Evolutionary conservation across 1,140 invertebrate genomes (phyloP).

Genomic region (Pogonomyrmex californicus): DNA sequence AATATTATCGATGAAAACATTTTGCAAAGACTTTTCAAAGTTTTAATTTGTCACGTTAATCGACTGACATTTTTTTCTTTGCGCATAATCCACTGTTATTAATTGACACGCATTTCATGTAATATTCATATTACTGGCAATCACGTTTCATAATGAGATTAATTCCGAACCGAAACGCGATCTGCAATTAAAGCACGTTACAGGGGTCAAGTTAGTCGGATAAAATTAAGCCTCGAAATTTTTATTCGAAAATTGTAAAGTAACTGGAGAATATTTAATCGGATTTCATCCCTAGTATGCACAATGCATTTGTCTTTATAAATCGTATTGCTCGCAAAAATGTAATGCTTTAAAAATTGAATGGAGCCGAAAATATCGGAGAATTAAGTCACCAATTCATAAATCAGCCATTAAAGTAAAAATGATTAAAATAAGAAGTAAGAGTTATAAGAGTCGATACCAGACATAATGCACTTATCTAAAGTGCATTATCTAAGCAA

Average conservation of each 20-base stretch:
- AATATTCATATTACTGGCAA: conserved; percentile 61
- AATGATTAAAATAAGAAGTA: neutral
- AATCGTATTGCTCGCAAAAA: neutral
- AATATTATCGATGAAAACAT: neutral
- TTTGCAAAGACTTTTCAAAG: neutral
- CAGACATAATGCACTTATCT: no score
- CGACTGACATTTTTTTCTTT: neutral
- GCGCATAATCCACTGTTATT: conserved; percentile 60
- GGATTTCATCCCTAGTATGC: conserved; percentile 1
- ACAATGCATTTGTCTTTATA: conserved; percentile 24
- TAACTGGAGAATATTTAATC: conserved; percentile 37
- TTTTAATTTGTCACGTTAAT: conserved; percentile 13
- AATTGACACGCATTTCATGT: conserved; percentile 75
- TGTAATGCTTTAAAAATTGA: neutral
- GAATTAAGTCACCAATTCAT: neutral
- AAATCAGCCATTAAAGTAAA: neutral
- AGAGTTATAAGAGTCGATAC: no score
- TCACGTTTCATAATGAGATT: conserved; percentile 74
- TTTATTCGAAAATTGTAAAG: conserved; percentile 10
- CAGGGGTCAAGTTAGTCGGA: conserved; percentile 32
- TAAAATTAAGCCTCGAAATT: conserved; percentile 35
- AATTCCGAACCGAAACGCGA: conserved; percentile 60
- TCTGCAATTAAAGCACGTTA: conserved; percentile 39
- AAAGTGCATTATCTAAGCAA: no score
- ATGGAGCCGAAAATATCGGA: neutral